A percentile compares a stretch with the other conserved stretches of the same genome.
phyloP scores from a whole-genome alignment of 2,888 invertebrate species.

The Amiota minor region DNA sequence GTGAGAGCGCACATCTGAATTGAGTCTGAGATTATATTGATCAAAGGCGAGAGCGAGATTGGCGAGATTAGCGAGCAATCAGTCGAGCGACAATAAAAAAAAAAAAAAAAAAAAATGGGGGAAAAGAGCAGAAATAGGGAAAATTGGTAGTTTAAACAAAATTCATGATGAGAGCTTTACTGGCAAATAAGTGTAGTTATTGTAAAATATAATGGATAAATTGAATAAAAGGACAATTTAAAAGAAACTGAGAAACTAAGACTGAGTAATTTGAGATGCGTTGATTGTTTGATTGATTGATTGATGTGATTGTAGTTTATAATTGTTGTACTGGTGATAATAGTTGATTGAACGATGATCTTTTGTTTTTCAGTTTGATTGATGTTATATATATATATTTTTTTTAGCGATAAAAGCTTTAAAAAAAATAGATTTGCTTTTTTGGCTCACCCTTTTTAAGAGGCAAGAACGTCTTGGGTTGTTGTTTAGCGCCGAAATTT shows the following conservation, averaged over 20 bases:
- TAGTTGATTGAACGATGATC: conserved; percentile 25
- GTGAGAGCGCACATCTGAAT: conserved; percentile 13
- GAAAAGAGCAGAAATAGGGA: conserved; percentile 1
- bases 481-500: conserved; percentile 48
- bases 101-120: conserved; percentile 3
- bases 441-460: conserved; percentile 68
- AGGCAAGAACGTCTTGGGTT: conserved; percentile 63
- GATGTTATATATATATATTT: conserved; percentile 35
- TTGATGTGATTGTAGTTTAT: conserved; percentile 21
- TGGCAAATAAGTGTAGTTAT: background rate
- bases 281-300: conserved; percentile 12
- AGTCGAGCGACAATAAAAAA: conserved; percentile 16
- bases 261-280: conserved; percentile 10
- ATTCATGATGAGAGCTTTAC: background rate
- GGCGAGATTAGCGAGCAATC: conserved; percentile 15
- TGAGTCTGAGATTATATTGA: background rate
- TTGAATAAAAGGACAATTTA: background rate
- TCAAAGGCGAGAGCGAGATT: background rate
- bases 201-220: background rate
- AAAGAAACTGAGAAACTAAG: background rate
- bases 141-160: conserved; percentile 7
- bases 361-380: conserved; percentile 18
- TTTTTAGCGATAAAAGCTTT: conserved; percentile 59
- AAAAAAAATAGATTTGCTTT: conserved; percentile 41
- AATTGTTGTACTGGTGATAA: conserved; percentile 27